Evolutionary conservation across 2,113 vertebrate species (phyloP), one percentile per base, ranked within the genome.

Genomic region (Ceyx cyanopectus): DNA sequence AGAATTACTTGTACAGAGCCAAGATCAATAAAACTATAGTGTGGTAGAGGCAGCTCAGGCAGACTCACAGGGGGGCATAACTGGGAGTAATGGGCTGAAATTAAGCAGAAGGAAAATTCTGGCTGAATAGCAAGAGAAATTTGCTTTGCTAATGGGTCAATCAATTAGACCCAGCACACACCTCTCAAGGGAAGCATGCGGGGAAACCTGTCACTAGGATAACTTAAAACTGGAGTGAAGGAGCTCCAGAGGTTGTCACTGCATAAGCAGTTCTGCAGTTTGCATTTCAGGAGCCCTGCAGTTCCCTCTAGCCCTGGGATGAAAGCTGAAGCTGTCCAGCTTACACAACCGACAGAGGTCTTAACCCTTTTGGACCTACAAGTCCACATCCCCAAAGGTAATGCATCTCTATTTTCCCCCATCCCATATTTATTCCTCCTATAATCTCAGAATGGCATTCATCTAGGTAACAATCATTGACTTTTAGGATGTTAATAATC

Each of bases 81-180:
- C 84, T 57, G 83, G 72, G 85, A 95, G 65, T 83, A 79, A 96
- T 92, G 76, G 79, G 89, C 45, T 96, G 87, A 96, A 96, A 93
- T 93, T 91, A 93, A 94, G 89, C 85, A 93, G 93, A 94, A 93
- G 89, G 82, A 95, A 95, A 94, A 87, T 87, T 92, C 69, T 96
- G 92, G 92, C 96, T 74, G 92, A 94, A 94, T n/a, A 85, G 68
- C 87, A 93, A 91, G 72, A 92, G 91, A 93, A 96, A 94, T 96
- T 96, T 96, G 96, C 89, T 95, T 95, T 96, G 91, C 92, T 96
- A 96, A 96, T 95, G 68, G 93, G 89, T 89, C 92, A 89, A 92
- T 96, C 95, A 96, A 93, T 95, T 94, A 96, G 70, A 92, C 43
- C 7, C 5, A 85, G 79, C 70, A 45, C 65, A 74, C 45, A 27